Evolutionary conservation across 1,140 invertebrate species (phyloP), one percentile per base, ranked within the genome.

Genomic region (Tetragnatha versicolor): DNA sequence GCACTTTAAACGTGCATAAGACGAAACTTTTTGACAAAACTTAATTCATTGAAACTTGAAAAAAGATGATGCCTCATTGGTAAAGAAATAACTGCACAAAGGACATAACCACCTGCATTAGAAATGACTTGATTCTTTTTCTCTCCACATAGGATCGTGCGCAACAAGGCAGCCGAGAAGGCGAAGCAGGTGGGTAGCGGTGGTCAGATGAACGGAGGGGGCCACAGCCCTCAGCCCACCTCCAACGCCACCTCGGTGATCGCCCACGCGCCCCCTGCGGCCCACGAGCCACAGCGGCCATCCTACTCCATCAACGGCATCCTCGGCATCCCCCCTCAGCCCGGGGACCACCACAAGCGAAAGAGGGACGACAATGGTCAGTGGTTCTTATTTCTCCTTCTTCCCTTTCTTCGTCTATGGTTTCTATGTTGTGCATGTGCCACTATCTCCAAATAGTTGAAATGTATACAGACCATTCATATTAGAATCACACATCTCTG

Each of bases 231-330:
- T 12, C 78, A 79, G 76, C 66, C 60, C 51, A 37, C 61, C 33
- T 68, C 76, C 9, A 79, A 68, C 66, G 35, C 63, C 55, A 81
- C 79, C 49, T 85, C 85, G 7, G 83, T 85, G 29, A 86, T 84
- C 60, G 82, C 83, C 37, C 85, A 84, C 79, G 83, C 82, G 33
- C 83, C 83, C 65, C 81, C 91, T 84, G n/a, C n/a, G n/a, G 88
- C 92, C 83, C 89, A 93, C 88, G 88, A 88, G 87, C 91, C 84
- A 89, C 87, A 83, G 89, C 80, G 85, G 7, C 84, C 90, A 3
- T 92, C 92, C 77, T 97, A 97, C 88, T 95, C 93, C 87, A 97
- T 97, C 87, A 97, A 95, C 86, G 95, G 95, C 22, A 97, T 97
- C 85, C 89, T 97, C 22, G 95, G 95, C 25, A 93, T 97, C 81